phyloP scores from a whole-genome alignment of 2,888 invertebrate species.

The Candidula unifasciata region DNA sequence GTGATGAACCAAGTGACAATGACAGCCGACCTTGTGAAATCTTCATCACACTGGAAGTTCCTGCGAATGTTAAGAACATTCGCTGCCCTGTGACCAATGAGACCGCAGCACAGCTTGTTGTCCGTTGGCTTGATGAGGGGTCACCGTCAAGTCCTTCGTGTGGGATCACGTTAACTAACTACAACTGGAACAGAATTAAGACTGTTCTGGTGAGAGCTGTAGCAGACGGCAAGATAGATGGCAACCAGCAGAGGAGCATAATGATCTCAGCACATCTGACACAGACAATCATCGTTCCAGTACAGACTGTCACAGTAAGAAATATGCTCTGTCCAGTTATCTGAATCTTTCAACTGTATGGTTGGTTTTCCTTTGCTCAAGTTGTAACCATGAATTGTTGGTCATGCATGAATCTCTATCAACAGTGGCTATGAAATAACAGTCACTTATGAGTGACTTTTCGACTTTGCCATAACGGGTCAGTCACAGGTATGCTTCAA shows the following conservation, averaged over 20 bases:
- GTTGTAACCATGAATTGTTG: no score
- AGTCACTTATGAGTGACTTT: no score
- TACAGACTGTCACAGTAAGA: conserved; percentile 44
- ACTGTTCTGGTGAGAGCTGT: conserved; percentile 58
- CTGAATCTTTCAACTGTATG: no score
- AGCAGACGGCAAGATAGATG: conserved; percentile 61
- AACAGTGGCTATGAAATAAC: no score
- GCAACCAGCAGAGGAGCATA: conserved; percentile 55
- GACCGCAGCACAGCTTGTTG: conserved; percentile 53
- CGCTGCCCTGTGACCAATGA: conserved; percentile 48
- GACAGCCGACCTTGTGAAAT: conserved; percentile 31
- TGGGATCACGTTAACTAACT: conserved; percentile 56
- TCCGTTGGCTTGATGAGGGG: conserved; percentile 43
- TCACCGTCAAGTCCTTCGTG: conserved; percentile 46
- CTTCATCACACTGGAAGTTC: conserved; percentile 36
- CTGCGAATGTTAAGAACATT: conserved; percentile 47
- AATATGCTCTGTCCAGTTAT: no score
- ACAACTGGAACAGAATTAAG: conserved; percentile 57
- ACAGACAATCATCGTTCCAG: conserved; percentile 15
- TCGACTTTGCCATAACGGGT: no score
- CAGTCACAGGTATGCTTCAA: no score
- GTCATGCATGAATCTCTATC: no score
- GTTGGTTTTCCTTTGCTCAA: no score
- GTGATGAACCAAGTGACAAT: conserved; percentile 49
- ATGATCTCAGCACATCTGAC: conserved; percentile 40